Evolutionary conservation across 2,888 invertebrate species (phyloP), one percentile per base, ranked within the genome.

Genomic region (Pelosia muscerda): DNA sequence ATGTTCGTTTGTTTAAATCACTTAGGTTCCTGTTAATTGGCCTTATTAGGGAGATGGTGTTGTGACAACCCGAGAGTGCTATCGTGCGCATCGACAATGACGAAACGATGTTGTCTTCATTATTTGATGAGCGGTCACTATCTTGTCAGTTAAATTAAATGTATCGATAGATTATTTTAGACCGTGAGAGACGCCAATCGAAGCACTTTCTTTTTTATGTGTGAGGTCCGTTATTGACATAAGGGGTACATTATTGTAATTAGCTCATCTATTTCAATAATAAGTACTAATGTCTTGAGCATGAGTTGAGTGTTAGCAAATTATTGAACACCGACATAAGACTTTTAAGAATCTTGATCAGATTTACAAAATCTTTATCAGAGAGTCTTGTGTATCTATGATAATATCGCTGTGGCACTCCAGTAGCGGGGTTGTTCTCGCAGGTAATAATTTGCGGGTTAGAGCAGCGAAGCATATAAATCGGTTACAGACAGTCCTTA

Each of bases 71-170:
- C 85, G 87, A 92, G 92, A 94, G 94, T 94, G 94, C 90, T 95
- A 95, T 95, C 95, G 94, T 94, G 94, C 85, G 87, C 92, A 95
- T 94, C 95, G 92, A 95, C 95, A 95, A 94, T 94, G 95, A 95
- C 94, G 95, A 95, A 95, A 95, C 95, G 94, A 92, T 91, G 93
- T 92, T 94, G 94, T 94, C 94, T 94, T 95, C 93, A 94, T 94
- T 94, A 94, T 93, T 92, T 94, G 94, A 94, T 92, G 94, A 94
- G 92, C 94, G 92, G 89, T 93, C 94, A 93, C 92, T 94, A 92
- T 92, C 93, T 92, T 94, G 95, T 94, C 95, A 94, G 94, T 90
- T 93, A 93, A 92, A 93, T 94, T 93, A 94, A 94, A 95, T 93
- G 93, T 93, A 94, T 94, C 94, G 94, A 94, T 94, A 94, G 90